Evolutionary conservation across 1,140 invertebrate genomes (phyloP), one percentile per base, ranked within the genome.

Genomic region (Drosophila auraria): DNA sequence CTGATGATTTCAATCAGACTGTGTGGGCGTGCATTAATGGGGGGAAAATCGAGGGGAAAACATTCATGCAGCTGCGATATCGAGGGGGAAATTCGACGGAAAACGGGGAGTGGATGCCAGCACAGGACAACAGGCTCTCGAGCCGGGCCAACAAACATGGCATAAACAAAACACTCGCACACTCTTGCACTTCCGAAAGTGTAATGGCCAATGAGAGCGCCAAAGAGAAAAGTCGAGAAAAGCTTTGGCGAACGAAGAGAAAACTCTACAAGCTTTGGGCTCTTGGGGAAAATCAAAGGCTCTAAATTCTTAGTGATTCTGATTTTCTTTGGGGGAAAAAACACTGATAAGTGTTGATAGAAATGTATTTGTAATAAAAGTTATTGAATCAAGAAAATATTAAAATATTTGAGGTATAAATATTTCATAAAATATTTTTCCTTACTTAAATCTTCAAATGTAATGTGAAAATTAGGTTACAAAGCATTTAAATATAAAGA

Each of bases 81-180:
- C 17, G 17, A 23, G 36, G 25, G 27, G 57, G n/a, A n/a, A 38
- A 51, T 30, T 38, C 25, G 7, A 17, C 27, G 40, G 49, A 49
- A 74, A 54, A 45, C 17, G 63, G 49, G 36, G 42, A 30, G 56
- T 44, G 72, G 36, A 57, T 12, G 12, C 17, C 30, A 7, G 33
- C 56, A 56, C 27, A 30, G 56, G 53, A 68, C 57, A 60, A 54
- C 47, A 68, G 44, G 53, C 53, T 51, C 56, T 47, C 40, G 53
- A 72, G 77, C 77, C 77, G 77, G 76, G 77, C 59, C 76, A 79
- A 78, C 75, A 78, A 78, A 78, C 75, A 78, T 72, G 64, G 65
- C 51, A 78, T 78, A 78, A 78, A 78, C 75, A 78, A 78, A 78
- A 66, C 47, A 78, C 51, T 47, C 40, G 44, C 53, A 47, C 59